Percentiles rank a stretch among this genome's conserved stretches.
Conservation (phyloP, 2,888 invertebrate genomes). For the Cosmopolites sordidus region DNA sequence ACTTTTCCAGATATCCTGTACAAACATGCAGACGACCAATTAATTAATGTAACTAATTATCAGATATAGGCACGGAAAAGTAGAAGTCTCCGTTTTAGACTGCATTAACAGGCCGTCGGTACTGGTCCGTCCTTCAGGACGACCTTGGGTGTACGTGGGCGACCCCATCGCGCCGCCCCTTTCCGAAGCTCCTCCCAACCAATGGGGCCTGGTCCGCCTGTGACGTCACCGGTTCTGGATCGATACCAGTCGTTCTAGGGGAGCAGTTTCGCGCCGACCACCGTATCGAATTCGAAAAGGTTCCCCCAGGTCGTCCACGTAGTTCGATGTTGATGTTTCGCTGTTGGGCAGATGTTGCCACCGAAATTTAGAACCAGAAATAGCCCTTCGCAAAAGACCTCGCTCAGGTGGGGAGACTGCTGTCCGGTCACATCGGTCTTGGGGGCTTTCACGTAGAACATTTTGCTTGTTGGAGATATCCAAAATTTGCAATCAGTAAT, state of each 20-base stretch:
- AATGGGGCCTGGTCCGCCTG: constrained; percentile 29
- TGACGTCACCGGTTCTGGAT: constrained; percentile 45
- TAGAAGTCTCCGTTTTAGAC: no score
- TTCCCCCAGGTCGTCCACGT: constrained; percentile 3
- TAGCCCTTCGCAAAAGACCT: constrained; percentile 95
- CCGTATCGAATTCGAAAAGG: constrained; percentile 19
- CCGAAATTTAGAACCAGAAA: constrained; percentile 93
- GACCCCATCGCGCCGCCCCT: constrained; percentile 9
- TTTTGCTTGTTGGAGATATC: background rate
- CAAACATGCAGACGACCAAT: no score
- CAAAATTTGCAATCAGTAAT: no score
- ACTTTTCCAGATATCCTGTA: no score
- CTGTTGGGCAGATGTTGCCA: constrained; percentile 35
- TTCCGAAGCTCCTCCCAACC: constrained; percentile 10
- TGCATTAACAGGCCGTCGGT: background rate
- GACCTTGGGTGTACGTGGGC: constrained; percentile 25
- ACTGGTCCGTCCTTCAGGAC: constrained; percentile 13
- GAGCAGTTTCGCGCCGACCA: constrained; percentile 43
- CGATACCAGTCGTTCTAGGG: constrained; percentile 44
- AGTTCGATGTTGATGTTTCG: constrained; percentile 23
- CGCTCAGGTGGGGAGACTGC: constrained; percentile 94
- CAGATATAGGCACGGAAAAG: no score
- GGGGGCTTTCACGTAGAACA: constrained; percentile 6
- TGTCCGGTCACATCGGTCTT: constrained; percentile 49
- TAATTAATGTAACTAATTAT: no score